Evolutionary conservation across 2,113 vertebrate species (phyloP).

Genomic region (Empidonax alnorum): DNA sequence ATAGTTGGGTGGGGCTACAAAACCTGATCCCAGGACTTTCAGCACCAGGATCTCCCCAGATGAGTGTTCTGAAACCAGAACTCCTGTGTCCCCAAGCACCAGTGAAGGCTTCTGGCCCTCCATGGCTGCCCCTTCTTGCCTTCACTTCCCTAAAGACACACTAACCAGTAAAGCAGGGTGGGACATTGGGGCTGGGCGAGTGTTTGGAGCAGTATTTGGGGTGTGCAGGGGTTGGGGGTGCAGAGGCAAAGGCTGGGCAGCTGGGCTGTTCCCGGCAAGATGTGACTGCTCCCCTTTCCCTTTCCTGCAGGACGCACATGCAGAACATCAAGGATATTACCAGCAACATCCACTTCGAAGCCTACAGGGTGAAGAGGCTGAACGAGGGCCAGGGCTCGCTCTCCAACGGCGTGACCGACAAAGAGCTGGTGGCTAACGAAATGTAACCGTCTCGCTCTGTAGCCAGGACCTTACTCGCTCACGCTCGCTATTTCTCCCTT

Average conservation of each 20-base stretch:
- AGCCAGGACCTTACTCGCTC: constrained; percentile 39
- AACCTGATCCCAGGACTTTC: neutral
- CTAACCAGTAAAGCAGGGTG: neutral
- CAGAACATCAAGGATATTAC: constrained; percentile 99
- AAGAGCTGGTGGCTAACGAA: constrained; percentile 85
- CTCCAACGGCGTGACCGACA: constrained; percentile 82
- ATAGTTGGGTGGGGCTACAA: neutral
- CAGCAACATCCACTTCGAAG: constrained; percentile 96
- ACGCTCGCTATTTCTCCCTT: neutral
- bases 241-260: neutral
- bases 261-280: rapidly evolving
- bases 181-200: rapidly evolving
- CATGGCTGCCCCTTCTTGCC: neutral
- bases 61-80: neutral
- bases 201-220: neutral
- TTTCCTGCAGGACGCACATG: constrained; percentile 91
- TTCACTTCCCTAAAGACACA: neutral
- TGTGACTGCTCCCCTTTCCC: neutral
- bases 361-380: constrained; percentile 92
- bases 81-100: rapidly evolving
- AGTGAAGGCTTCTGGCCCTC: neutral
- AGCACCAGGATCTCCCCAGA: rapidly evolving
- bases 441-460: constrained; percentile 78
- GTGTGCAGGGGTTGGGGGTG: neutral
- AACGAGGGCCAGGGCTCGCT: constrained; percentile 87